Evolutionary conservation across 1,140 invertebrate genomes (phyloP).

Genomic region (Scaptomyza hsui): DNA sequence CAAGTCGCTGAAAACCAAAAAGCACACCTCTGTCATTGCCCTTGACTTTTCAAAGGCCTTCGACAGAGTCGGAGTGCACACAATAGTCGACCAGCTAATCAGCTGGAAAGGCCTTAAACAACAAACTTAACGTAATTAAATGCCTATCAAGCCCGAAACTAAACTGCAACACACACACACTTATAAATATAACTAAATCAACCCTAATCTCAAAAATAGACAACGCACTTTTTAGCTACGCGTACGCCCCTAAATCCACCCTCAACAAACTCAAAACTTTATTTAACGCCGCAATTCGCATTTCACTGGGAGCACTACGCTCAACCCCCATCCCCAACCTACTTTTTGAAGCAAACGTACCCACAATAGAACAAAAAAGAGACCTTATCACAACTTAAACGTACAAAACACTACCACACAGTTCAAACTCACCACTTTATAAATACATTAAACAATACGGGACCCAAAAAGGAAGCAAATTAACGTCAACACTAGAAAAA

Average conservation of each 20-base stretch:
- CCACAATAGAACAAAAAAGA: slow-evolving; percentile 22
- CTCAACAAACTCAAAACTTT: background rate
- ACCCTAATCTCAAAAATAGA: background rate
- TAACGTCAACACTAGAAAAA: too few relatives aligned
- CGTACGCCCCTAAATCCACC: too few relatives aligned
- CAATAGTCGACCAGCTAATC: too few relatives aligned
- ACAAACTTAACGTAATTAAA: slow-evolving; percentile 6
- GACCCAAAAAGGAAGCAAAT: background rate
- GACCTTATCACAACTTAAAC: slow-evolving; percentile 1
- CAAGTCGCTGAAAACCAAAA: too few relatives aligned
- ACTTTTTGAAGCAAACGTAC: slow-evolving; percentile 13
- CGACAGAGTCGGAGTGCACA: too few relatives aligned
- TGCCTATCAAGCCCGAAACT: slow-evolving; percentile 1
- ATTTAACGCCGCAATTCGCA: slow-evolving; percentile 6
- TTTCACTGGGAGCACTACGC: slow-evolving; percentile 7
- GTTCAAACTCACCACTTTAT: slow-evolving; percentile 4
- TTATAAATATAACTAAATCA: slow-evolving; percentile 6
- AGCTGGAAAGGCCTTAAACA: background rate
- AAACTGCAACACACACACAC: slow-evolving; percentile 6
- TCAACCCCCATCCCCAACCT: slow-evolving; percentile 8
- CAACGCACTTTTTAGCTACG: too few relatives aligned
- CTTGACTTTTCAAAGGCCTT: too few relatives aligned
- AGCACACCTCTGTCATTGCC: too few relatives aligned
- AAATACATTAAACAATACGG: slow-evolving; percentile 1
- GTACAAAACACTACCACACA: background rate